Evolutionary conservation across 1,140 invertebrate species (phyloP).

Genomic region (Drosophila subobscura): DNA sequence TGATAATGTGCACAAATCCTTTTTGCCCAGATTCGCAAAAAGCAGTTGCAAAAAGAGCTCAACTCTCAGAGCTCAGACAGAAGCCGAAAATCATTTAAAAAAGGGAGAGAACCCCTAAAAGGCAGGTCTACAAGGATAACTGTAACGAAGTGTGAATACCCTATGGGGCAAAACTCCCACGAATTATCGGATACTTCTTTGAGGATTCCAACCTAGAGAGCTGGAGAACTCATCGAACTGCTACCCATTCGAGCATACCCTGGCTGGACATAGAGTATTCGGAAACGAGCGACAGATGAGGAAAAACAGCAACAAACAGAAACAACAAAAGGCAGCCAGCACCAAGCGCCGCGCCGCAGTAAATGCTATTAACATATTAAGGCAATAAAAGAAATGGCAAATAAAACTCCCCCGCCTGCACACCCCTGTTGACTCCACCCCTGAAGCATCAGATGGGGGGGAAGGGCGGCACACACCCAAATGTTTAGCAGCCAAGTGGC

Average conservation of each 20-base stretch:
- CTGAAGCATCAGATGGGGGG: slow-evolving; percentile 18
- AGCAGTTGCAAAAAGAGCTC: slow-evolving; percentile 41
- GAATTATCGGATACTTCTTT: too few relatives aligned
- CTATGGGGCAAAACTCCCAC: not conserved
- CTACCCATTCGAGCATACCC: too few relatives aligned
- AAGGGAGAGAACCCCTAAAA: slow-evolving; percentile 33
- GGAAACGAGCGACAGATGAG: slow-evolving; percentile 22
- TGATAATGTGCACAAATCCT: slow-evolving; percentile 74
- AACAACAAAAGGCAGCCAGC: slow-evolving; percentile 37
- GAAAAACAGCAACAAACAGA: slow-evolving; percentile 48
- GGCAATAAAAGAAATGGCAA: slow-evolving; percentile 83
- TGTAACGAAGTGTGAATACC: not conserved
- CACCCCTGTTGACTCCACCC: slow-evolving; percentile 1
- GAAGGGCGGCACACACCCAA: slow-evolving; percentile 54
- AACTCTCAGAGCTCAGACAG: slow-evolving; percentile 15
- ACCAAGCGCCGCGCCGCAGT: slow-evolving; percentile 17
- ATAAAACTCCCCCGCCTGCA: slow-evolving; percentile 45
- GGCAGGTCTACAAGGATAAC: not conserved
- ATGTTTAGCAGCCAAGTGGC: slow-evolving; percentile 72
- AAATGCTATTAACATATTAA: slow-evolving; percentile 82
- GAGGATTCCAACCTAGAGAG: not conserved
- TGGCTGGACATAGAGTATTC: not conserved
- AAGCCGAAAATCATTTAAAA: slow-evolving; percentile 54
- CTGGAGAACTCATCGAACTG: too few relatives aligned
- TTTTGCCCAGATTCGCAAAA: slow-evolving; percentile 71